Evolutionary conservation across 2,888 invertebrate genomes (phyloP), one percentile per base, ranked within the genome.

Genomic region (Limnephilus auricula): DNA sequence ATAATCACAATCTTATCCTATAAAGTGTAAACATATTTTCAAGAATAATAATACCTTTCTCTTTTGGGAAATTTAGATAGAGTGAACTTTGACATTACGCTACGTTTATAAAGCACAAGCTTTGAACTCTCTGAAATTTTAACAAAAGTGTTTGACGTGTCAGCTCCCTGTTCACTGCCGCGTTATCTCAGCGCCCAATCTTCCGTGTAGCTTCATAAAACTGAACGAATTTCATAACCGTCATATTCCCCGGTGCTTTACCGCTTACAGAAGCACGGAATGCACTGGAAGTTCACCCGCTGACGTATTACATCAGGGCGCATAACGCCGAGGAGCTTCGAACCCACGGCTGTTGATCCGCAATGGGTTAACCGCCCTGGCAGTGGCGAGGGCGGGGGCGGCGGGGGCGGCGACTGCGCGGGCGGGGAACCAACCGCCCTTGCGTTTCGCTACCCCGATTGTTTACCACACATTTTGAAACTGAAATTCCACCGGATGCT

Each of bases 291-390:
- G 87, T 88, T 79, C 79, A 78, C 87, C 65, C 87, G 87, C 87
- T 88, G 87, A 88, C 87, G 87, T 88, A 88, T 88, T 88, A 79
- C 87, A n/a, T 88, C 87, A 50, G n/a, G 50, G 30, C 18, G 86
- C 86, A 86, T 31, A 86, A 86, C 86, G 32, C 34, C 78, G 87
- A 31, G 79, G 78, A 32, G 87, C 87, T 65, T 31, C 87, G 87
- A 87, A 87, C 87, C 87, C 87, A 10, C 37, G 87, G 87, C 87
- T 88, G 87, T 88, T 88, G 78, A 88, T 78, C 87, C 87, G 65
- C 45, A 50, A n/a, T 18, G 34, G 87, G 65, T 50, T 40, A 37
- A 32, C 37, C 31, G 34, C 86, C 86, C 45, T 30, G 86, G 50
- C n/a, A 40, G 65, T n/a, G 65, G n/a, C 65, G 65, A 65, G 65